Evolutionary conservation across 2,888 invertebrate species (phyloP).

Genomic region (Heteromyza rotundicornis): DNA sequence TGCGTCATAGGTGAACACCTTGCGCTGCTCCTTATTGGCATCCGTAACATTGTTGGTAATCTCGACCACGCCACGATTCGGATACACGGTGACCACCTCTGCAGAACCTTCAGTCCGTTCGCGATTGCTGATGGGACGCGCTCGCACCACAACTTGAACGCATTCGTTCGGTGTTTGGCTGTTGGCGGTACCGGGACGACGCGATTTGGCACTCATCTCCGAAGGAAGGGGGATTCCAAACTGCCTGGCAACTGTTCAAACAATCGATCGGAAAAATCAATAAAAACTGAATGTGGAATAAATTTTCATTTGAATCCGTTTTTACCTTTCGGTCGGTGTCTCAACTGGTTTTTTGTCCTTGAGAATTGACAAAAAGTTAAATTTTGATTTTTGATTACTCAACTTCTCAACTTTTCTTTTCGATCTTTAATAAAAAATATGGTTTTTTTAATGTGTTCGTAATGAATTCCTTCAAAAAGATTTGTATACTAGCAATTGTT

Average conservation of each 20-base stretch:
- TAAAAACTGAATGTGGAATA: no score
- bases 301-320: not conserved
- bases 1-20: slow-evolving; percentile 96
- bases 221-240: not conserved
- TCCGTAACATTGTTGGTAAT: slow-evolving; percentile 81
- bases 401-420: no score
- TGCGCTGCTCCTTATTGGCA: slow-evolving; percentile 76
- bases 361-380: not conserved
- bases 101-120: slow-evolving; percentile 69
- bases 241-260: not conserved
- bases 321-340: not conserved
- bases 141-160: slow-evolving; percentile 96
- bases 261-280: no score
- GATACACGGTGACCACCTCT: slow-evolving; percentile 80
- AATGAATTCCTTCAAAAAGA: no score
- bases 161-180: slow-evolving; percentile 72
- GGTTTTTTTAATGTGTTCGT: no score
- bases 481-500: no score
- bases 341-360: not conserved
- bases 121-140: slow-evolving; percentile 90
- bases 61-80: slow-evolving; percentile 88
- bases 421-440: no score
- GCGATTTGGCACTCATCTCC: slow-evolving; percentile 54
- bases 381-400: no score
- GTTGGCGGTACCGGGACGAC: slow-evolving; percentile 51